Evolutionary conservation across 2,113 vertebrate genomes (phyloP).

Genomic region (Nettapus auritus): DNA sequence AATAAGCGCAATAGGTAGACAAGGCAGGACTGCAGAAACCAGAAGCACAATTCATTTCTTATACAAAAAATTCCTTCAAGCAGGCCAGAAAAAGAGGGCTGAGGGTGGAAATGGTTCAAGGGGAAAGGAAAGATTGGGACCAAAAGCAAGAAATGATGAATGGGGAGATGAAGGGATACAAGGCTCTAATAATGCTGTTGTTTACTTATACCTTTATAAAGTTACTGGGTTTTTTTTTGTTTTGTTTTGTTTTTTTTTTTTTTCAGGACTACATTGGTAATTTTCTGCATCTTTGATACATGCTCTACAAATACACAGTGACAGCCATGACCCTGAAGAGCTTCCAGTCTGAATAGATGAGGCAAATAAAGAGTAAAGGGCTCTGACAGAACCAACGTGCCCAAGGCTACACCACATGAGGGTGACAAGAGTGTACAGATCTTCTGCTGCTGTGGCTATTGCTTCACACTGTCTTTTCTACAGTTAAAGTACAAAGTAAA

Average conservation of each 20-base stretch:
- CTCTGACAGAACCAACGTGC: neutral
- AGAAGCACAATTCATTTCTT: neutral
- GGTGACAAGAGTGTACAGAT: neutral
- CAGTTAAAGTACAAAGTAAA: neutral
- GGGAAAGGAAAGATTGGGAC: neutral
- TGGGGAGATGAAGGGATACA: neutral
- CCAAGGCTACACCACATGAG: neutral
- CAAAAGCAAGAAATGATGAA: neutral
- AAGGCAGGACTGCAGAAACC: conserved; percentile 4
- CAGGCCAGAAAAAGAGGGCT: neutral
- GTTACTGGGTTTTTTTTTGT: neutral
- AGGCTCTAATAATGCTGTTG: neutral
- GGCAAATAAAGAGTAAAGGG: neutral
- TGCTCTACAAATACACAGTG: neutral
- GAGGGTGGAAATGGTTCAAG: neutral
- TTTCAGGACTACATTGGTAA: neutral
- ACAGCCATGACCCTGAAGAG: neutral
- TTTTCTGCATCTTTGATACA: neutral
- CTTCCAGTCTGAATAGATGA: neutral
- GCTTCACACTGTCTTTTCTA: neutral
- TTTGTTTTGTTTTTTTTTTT: neutral
- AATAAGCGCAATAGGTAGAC: neutral
- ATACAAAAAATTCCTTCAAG: neutral
- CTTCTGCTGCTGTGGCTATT: neutral
- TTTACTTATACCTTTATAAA: neutral